These are phyloP conservation scores for Cryptocephalus moraei DNA, from an alignment of 2,888 invertebrate genomes.

Conservation along the genomic window DNA sequence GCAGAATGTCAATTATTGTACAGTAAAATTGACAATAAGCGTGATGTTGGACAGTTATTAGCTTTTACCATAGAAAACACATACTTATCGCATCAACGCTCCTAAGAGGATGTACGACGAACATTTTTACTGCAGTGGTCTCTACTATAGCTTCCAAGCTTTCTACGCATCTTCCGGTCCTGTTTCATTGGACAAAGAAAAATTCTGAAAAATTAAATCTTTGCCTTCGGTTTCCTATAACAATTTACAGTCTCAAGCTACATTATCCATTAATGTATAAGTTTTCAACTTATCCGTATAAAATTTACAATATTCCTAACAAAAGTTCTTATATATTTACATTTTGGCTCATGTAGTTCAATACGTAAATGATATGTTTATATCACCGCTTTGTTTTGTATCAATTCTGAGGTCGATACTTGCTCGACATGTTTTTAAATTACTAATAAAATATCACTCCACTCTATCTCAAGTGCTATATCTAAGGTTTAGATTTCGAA, in stretches of 20 bases:
- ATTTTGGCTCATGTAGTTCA: slow-evolving; percentile 27
- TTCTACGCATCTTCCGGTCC: too few species aligned
- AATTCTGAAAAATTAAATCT: too few species aligned
- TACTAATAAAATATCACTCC: slow-evolving; percentile 3
- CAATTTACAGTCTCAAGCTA: slow-evolving; percentile 18
- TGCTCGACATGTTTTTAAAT: slow-evolving; percentile 1
- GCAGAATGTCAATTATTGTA: slow-evolving; percentile 26
- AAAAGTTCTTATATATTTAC: slow-evolving; percentile 26
- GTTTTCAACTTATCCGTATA: slow-evolving; percentile 18
- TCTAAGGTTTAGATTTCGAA: neutral
- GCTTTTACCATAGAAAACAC: slow-evolving; percentile 8
- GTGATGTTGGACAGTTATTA: slow-evolving; percentile 32
- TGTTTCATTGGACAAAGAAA: too few species aligned
- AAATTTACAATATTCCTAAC: slow-evolving; percentile 24
- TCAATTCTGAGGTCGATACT: neutral
- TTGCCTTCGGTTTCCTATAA: neutral
- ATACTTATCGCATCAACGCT: slow-evolving; percentile 1
- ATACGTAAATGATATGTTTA: slow-evolving; percentile 24
- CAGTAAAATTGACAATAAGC: slow-evolving; percentile 34
- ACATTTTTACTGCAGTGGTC: too few species aligned
- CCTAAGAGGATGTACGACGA: slow-evolving; percentile 5
- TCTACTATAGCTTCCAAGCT: too few species aligned
- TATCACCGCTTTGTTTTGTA: slow-evolving; percentile 19
- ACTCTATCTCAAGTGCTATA: neutral
- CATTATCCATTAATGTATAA: slow-evolving; percentile 18